A percentile compares a stretch with the other conserved stretches of the same genome.
These are phyloP conservation scores for Lamproptera curius DNA, from an alignment of 2,888 invertebrate species.

Conservation along the genomic window DNA sequence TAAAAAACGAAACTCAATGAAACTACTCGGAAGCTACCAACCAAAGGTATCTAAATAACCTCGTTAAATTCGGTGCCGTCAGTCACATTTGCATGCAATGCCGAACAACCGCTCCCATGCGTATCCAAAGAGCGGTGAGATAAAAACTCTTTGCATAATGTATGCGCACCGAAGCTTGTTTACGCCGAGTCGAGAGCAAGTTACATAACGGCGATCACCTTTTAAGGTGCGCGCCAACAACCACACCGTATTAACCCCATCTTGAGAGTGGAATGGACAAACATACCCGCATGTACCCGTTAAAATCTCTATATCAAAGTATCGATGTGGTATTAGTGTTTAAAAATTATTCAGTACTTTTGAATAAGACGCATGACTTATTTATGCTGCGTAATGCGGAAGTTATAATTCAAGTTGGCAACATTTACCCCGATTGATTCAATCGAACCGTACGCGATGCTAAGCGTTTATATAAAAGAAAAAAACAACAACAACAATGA, in stretches of 20 bases:
- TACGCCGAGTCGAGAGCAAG: conserved; percentile 37
- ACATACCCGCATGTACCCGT: no score
- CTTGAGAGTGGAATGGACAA: conserved; percentile 26
- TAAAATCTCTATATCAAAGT: no score
- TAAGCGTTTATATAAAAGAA: no score
- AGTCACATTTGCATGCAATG: conserved; percentile 46
- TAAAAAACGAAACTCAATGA: conserved; percentile 51
- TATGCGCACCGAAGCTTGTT: conserved; percentile 46
- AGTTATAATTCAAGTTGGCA: background rate
- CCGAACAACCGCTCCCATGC: conserved; percentile 40
- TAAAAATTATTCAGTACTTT: no score
- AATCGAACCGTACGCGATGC: conserved; percentile 1
- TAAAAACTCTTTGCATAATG: conserved; percentile 57
- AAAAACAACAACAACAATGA: background rate
- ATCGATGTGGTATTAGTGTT: no score
- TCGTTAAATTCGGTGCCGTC: conserved; percentile 32
- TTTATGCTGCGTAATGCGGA: no score
- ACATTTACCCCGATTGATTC: conserved; percentile 1
- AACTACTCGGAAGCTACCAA: conserved; percentile 71
- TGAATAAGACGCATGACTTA: no score
- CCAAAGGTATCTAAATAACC: conserved; percentile 30
- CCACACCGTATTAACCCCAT: conserved; percentile 33
- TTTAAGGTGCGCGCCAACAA: conserved; percentile 39
- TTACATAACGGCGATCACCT: conserved; percentile 48
- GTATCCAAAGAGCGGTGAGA: conserved; percentile 40